Percentiles rank a stretch among this genome's conserved stretches.
Evolutionary conservation across 2,113 vertebrate genomes (phyloP).

Genomic region (Ophiodon elongatus): DNA sequence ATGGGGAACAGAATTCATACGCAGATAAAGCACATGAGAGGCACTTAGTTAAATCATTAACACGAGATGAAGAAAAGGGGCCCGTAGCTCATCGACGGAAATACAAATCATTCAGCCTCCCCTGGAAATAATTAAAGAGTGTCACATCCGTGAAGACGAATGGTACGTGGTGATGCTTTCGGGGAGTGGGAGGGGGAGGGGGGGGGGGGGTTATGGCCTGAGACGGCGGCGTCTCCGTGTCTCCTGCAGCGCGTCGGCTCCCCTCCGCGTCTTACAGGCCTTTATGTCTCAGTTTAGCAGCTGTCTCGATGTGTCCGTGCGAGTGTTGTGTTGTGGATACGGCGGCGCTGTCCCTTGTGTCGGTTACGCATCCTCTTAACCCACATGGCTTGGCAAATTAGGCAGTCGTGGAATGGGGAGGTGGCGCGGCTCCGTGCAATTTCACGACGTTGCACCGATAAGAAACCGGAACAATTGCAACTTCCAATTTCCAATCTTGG

Average conservation of each 20-base stretch:
- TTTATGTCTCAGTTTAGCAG: conserved; percentile 65
- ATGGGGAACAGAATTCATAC: conserved; percentile 47
- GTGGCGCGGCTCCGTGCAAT: conserved; percentile 28
- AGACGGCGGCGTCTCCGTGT: conserved; percentile 8
- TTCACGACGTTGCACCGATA: conserved; percentile 37
- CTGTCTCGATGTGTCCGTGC: conserved; percentile 49
- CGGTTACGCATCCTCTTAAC: conserved; percentile 55
- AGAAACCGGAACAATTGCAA: conserved; percentile 53
- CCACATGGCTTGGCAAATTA: conserved; percentile 50
- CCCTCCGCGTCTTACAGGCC: conserved; percentile 32
- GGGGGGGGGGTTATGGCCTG: conserved; percentile 16
- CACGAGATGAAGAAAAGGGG: conserved; percentile 63
- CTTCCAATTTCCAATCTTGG: conserved; percentile 63
- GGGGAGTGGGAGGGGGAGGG: neutral
- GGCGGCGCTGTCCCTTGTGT: conserved; percentile 35
- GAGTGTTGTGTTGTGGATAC: conserved; percentile 60
- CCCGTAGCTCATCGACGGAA: conserved; percentile 56
- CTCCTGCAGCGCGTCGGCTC: conserved; percentile 24
- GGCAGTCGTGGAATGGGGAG: neutral
- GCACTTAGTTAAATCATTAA: conserved; percentile 73
- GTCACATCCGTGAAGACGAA: conserved; percentile 66
- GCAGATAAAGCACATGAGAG: conserved; percentile 66
- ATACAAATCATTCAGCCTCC: conserved; percentile 64
- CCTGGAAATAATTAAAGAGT: conserved; percentile 67
- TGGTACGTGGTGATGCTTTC: conserved; percentile 33